These are phyloP conservation scores for Anthoscopus minutus DNA, from an alignment of 2,113 vertebrate genomes.

Conservation along the genomic window DNA sequence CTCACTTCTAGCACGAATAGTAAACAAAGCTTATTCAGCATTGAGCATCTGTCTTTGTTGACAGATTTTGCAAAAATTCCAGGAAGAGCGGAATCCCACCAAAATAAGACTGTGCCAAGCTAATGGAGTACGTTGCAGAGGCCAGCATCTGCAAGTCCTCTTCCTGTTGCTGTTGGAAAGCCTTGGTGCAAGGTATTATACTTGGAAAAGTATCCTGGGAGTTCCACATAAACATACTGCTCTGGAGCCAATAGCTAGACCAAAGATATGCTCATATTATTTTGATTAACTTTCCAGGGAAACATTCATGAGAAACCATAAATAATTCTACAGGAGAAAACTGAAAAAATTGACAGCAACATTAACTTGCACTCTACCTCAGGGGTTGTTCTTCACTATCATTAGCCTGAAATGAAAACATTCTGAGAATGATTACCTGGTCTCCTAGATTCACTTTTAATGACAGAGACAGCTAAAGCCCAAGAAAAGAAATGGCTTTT, in stretches of 20 bases:
- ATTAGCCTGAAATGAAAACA: background rate
- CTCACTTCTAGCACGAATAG: background rate
- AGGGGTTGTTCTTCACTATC: background rate
- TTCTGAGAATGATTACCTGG: background rate
- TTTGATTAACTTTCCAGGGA: background rate
- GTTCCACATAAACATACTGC: background rate
- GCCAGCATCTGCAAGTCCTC: background rate
- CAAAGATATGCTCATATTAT: background rate
- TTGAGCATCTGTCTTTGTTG: background rate
- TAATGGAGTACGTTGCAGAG: background rate
- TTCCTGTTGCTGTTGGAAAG: background rate
- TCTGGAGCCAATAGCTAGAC: background rate
- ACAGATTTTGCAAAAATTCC: background rate
- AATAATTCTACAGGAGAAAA: background rate
- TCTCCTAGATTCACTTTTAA: background rate
- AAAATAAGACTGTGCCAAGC: background rate
- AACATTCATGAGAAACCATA: background rate
- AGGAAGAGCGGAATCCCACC: background rate
- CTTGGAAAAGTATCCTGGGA: background rate
- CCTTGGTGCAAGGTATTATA: background rate
- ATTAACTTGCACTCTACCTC: background rate
- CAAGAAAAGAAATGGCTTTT: background rate
- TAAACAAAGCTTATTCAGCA: conserved; percentile 35
- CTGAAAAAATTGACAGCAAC: background rate
- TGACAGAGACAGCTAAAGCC: background rate